phyloP scores from a whole-genome alignment of 2,113 vertebrate species.

The Menura novaehollandiae region DNA sequence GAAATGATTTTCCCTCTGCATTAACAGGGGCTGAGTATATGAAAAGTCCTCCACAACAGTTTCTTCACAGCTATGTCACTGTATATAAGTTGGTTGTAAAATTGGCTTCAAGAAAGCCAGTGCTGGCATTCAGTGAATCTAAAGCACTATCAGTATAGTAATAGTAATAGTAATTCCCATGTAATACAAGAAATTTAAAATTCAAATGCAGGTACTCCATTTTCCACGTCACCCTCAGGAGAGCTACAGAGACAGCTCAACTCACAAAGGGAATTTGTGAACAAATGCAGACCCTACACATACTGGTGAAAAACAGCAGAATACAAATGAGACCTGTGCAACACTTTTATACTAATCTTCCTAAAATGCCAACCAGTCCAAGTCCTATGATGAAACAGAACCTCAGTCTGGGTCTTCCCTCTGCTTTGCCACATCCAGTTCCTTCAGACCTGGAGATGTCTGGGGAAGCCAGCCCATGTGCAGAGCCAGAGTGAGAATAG shows the following conservation, averaged over 20 bases:
- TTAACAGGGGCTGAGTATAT: neutral
- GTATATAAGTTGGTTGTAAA: neutral
- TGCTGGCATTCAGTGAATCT: neutral
- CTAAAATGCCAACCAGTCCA: neutral
- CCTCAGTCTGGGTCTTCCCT: neutral
- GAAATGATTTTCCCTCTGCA: neutral
- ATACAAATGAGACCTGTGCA: neutral
- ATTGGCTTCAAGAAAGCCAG: neutral
- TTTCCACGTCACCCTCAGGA: neutral
- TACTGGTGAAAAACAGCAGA: neutral
- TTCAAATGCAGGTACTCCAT: neutral
- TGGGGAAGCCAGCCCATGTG: neutral
- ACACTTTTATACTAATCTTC: neutral
- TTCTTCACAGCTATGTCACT: neutral
- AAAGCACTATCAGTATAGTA: neutral
- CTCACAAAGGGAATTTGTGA: neutral
- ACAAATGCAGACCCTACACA: neutral
- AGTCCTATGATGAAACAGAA: neutral
- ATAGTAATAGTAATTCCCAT: neutral
- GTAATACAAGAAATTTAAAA: conserved; percentile 3
- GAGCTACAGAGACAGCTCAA: neutral
- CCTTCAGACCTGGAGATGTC: neutral
- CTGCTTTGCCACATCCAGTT: neutral
- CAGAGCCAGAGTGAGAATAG: neutral
- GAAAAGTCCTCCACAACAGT: neutral